Evolutionary conservation across 1,140 invertebrate genomes (phyloP).

Genomic region (Pachypsylla venusta): DNA sequence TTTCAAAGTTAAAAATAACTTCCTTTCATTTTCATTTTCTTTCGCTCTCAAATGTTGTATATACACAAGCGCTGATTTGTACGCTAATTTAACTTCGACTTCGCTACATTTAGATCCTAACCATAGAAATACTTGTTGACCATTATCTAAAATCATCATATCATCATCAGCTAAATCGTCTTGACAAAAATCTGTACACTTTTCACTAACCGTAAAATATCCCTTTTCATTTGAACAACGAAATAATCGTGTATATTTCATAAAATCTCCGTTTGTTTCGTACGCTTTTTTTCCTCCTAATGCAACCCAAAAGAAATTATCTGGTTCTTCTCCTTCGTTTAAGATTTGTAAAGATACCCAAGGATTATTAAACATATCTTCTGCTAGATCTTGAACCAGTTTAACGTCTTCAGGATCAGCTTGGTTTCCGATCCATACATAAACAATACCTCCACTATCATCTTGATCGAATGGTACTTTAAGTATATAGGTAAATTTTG

Average conservation of each 20-base stretch:
- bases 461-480: constrained; percentile 84
- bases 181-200: constrained; percentile 98
- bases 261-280: constrained; percentile 79
- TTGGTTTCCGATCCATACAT: constrained; percentile 92
- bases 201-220: constrained; percentile 97
- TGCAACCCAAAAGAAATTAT: constrained; percentile 98
- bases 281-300: constrained; percentile 86
- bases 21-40: constrained; percentile 79
- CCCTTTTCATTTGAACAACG: constrained; percentile 96
- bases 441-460: constrained; percentile 79
- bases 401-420: constrained; percentile 74
- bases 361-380: constrained; percentile 81
- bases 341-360: constrained; percentile 75
- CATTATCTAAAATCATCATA: constrained; percentile 99
- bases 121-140: constrained; percentile 96
- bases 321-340: constrained; percentile 94
- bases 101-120: constrained; percentile 75
- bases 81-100: constrained; percentile 96
- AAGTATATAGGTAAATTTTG: constrained; percentile 82
- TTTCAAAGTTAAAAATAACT: constrained; percentile 91
- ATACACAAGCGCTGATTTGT: constrained; percentile 96
- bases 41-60: constrained; percentile 94
- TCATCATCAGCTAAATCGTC: constrained; percentile 99
- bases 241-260: constrained; percentile 88
- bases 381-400: constrained; percentile 82